Evolutionary conservation across 2,888 invertebrate genomes (phyloP).

Genomic region (Allolobophora icterica): DNA sequence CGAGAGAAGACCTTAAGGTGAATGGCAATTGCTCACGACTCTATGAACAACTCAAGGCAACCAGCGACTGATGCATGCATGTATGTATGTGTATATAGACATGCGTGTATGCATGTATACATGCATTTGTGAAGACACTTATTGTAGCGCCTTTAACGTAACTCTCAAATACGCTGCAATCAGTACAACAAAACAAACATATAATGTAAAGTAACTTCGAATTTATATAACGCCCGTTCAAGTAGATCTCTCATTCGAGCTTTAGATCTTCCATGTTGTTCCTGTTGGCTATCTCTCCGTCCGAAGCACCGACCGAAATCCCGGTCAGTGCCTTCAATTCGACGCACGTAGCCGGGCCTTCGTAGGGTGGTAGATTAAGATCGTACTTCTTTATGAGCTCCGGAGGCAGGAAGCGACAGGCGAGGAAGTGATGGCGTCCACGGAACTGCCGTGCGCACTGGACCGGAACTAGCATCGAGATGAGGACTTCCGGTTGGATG

Average conservation of each 20-base stretch:
- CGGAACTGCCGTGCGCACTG: constrained; percentile 80
- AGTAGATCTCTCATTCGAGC: not conserved
- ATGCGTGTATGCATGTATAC: too few relatives aligned
- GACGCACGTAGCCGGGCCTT: constrained; percentile 70
- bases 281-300: not conserved
- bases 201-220: not conserved
- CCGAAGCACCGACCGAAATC: not conserved
- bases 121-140: too few relatives aligned
- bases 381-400: constrained; percentile 79
- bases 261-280: not conserved
- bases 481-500: constrained; percentile 82
- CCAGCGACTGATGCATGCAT: too few relatives aligned
- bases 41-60: too few relatives aligned
- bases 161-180: not conserved
- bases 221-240: not conserved
- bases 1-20: too few relatives aligned
- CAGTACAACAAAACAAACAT: not conserved
- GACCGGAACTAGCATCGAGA: constrained; percentile 96
- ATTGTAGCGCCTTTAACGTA: too few relatives aligned
- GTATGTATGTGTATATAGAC: too few relatives aligned
- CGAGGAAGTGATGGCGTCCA: constrained; percentile 78
- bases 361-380: constrained; percentile 82
- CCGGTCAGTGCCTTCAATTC: constrained; percentile 44
- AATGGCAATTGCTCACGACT: too few relatives aligned
- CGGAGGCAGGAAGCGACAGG: constrained; percentile 91